These are phyloP conservation scores for Peromyscus nudipes DNA, from an alignment of 2,797 vertebrate genomes.

Conservation along the genomic window DNA sequence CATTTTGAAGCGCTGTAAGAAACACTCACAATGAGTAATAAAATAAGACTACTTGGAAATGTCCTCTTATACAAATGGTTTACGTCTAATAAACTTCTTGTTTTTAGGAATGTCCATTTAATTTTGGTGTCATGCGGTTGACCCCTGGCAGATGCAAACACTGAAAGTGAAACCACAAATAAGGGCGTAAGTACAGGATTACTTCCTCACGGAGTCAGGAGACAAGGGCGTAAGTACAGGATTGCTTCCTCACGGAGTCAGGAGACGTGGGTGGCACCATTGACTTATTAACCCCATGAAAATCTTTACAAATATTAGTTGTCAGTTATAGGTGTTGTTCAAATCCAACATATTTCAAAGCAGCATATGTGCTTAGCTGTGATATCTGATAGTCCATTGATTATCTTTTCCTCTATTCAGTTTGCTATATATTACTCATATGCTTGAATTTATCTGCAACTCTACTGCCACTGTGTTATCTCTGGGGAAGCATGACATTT, in stretches of 20 bases:
- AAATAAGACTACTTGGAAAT: not conserved
- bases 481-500: not conserved
- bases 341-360: not conserved
- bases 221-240: no score
- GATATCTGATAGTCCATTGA: not conserved
- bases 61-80: not conserved
- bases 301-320: not conserved
- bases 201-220: not conserved
- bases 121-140: not conserved
- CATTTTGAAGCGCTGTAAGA: not conserved
- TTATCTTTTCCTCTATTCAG: not conserved
- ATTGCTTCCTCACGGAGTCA: not conserved
- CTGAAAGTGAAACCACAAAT: not conserved
- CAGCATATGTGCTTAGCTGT: not conserved
- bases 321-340: not conserved
- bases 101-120: not conserved
- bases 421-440: not conserved
- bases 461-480: not conserved
- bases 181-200: not conserved
- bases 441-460: not conserved
- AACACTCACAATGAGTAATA: not conserved
- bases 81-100: not conserved
- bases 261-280: no score
- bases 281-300: not conserved
- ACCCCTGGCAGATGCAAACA: not conserved